Conservation (phyloP, 2,797 vertebrate genomes). For the Numenius phaeopus region DNA sequence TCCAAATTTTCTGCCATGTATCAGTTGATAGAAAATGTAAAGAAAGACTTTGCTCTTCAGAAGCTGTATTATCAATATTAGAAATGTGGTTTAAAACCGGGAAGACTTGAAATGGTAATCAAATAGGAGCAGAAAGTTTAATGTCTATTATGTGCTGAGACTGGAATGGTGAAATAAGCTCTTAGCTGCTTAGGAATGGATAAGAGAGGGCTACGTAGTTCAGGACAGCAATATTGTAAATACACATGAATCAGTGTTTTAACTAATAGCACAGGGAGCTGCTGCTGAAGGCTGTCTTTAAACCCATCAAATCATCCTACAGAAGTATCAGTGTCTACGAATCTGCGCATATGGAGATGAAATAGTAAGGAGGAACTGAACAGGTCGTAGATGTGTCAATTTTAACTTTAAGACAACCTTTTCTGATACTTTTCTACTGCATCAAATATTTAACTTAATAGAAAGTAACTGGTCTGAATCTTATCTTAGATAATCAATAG, state of each 20-base stretch:
- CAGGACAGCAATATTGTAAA: background rate
- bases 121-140: background rate
- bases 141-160: background rate
- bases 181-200: background rate
- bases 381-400: background rate
- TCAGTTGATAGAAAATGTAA: background rate
- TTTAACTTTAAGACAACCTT: background rate
- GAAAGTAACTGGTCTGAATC: background rate
- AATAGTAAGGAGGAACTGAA: background rate
- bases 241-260: background rate
- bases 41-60: background rate
- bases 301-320: background rate
- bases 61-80: background rate
- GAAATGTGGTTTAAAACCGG: background rate
- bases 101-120: background rate
- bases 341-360: background rate
- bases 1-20: background rate
- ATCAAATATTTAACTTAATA: background rate
- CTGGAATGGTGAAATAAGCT: background rate
- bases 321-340: background rate
- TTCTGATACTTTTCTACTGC: background rate
- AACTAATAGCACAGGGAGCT: background rate
- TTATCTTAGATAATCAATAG: background rate
- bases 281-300: background rate
- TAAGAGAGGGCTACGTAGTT: background rate